These are phyloP conservation scores for Plebejus argus DNA, from an alignment of 2,888 invertebrate species.

Conservation along the genomic window DNA sequence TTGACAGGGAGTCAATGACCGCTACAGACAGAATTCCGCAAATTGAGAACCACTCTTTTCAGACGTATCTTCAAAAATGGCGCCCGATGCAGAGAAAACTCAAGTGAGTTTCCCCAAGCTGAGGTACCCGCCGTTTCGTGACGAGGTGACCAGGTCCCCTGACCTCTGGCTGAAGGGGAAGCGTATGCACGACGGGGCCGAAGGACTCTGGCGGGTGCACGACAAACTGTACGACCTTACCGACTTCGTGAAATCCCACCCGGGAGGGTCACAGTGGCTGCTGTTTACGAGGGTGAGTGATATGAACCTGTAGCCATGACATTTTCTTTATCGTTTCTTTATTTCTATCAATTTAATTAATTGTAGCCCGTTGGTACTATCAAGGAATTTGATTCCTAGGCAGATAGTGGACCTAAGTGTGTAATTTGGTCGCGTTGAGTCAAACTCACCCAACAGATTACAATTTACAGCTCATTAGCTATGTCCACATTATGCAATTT, in stretches of 20 bases:
- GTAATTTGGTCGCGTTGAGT: too few relatives aligned
- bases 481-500: too few relatives aligned
- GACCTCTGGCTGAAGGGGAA: slow-evolving; percentile 84
- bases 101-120: slow-evolving; percentile 75
- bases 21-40: too few relatives aligned
- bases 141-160: slow-evolving; percentile 63
- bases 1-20: too few relatives aligned
- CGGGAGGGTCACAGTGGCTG: slow-evolving; percentile 92
- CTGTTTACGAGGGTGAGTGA: slow-evolving; percentile 81
- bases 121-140: slow-evolving; percentile 71
- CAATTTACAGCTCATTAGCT: too few relatives aligned
- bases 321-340: too few relatives aligned
- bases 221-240: slow-evolving; percentile 92
- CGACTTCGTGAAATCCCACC: slow-evolving; percentile 89
- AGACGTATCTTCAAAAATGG: slow-evolving; percentile 49
- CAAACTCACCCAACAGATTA: too few relatives aligned
- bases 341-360: too few relatives aligned
- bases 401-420: too few relatives aligned
- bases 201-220: slow-evolving; percentile 89
- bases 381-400: too few relatives aligned
- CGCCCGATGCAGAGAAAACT: slow-evolving; percentile 53
- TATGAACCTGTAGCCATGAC: background rate
- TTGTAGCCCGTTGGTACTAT: too few relatives aligned
- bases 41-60: background rate
- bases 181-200: slow-evolving; percentile 85